These are phyloP conservation scores for Sesamia nonagrioides DNA, from an alignment of 1,140 invertebrate genomes.

Conservation along the genomic window DNA sequence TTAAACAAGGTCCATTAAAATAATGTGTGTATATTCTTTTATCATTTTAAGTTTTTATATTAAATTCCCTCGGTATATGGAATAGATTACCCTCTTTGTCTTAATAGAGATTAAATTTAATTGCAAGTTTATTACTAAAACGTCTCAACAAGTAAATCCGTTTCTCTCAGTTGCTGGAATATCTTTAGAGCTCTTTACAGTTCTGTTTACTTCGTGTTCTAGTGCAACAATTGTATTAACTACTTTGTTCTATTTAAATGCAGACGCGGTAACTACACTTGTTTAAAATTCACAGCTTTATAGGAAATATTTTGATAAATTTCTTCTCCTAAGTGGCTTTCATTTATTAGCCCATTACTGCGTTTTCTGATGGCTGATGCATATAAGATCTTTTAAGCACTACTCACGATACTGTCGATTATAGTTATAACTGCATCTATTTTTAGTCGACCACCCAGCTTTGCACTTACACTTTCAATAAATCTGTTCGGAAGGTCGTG, in stretches of 20 bases:
- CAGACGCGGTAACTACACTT: neutral
- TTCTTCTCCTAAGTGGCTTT: too few species aligned
- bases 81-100: too few species aligned
- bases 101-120: neutral
- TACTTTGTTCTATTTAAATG: neutral
- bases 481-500: conserved; percentile 29
- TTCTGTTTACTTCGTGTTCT: neutral
- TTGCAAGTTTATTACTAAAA: neutral
- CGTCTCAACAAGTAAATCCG: neutral
- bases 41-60: too few species aligned
- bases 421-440: conserved; percentile 8
- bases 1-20: too few species aligned
- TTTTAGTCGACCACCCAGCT: conserved; percentile 24
- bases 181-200: neutral
- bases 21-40: too few species aligned
- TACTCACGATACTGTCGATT: conserved; percentile 12
- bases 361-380: neutral
- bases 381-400: conserved; percentile 11
- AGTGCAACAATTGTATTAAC: conserved; percentile 5
- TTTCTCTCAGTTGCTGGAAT: neutral
- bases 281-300: neutral
- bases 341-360: neutral
- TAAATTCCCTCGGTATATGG: too few species aligned
- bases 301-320: neutral
- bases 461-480: conserved; percentile 24